These are phyloP conservation scores for Rhombomys opimus DNA, from an alignment of 2,113 vertebrate species.

Conservation along the genomic window DNA sequence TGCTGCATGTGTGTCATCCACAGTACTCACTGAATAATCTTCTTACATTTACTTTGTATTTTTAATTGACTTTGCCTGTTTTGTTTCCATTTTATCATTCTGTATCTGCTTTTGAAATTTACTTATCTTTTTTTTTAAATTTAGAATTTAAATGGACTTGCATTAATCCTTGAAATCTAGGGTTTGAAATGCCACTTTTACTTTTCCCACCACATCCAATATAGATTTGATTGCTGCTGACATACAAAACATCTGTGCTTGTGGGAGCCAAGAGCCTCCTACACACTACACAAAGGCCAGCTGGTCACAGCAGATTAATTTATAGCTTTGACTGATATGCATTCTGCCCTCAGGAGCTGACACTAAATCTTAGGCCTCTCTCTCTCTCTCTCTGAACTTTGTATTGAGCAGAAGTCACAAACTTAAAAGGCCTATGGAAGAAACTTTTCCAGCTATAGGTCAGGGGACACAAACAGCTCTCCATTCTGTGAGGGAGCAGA, in stretches of 20 bases:
- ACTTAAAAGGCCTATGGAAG: neutral
- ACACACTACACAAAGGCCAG: neutral
- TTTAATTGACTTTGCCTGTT: neutral
- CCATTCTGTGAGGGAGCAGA: neutral
- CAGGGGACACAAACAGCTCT: neutral
- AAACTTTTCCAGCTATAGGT: constrained; percentile 1
- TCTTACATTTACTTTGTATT: constrained; percentile 1
- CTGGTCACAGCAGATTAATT: neutral
- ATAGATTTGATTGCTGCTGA: neutral
- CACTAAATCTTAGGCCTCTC: neutral
- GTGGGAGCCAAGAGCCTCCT: neutral
- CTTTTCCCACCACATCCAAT: neutral
- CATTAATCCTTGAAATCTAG: constrained; percentile 34
- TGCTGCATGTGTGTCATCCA: neutral
- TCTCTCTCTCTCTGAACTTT: neutral
- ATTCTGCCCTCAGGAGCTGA: constrained; percentile 3
- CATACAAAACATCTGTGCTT: neutral
- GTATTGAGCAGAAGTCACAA: neutral
- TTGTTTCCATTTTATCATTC: constrained; percentile 17
- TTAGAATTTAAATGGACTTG: neutral
- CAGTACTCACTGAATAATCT: neutral
- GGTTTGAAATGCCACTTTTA: neutral
- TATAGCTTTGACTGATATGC: neutral
- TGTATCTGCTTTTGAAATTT: neutral
- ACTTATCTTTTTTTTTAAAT: neutral